A percentile compares a stretch with the other conserved stretches of the same genome.
Evolutionary conservation across 2,113 vertebrate species (phyloP).

Genomic region (Apus apus): DNA sequence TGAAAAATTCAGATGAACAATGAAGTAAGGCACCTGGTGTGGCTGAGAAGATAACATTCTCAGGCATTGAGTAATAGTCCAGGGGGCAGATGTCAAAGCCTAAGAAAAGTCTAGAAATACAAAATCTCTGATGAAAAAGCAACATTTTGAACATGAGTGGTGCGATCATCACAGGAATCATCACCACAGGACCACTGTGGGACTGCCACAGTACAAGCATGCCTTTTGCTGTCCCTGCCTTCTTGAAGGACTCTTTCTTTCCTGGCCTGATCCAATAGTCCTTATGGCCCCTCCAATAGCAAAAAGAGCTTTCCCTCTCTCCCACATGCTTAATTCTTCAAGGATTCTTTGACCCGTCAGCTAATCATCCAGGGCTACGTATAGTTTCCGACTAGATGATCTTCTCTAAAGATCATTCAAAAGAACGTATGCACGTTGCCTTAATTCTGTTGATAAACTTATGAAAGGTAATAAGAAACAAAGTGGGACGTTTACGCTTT

Average conservation of each 20-base stretch:
- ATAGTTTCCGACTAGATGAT: neutral
- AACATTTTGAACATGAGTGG: neutral
- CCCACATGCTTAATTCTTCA: neutral
- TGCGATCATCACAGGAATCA: neutral
- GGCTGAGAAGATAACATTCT: neutral
- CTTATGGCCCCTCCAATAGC: too few species aligned
- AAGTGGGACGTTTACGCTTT: neutral
- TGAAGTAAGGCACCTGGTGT: neutral
- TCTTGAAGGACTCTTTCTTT: neutral
- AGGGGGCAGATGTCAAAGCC: neutral
- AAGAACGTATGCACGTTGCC: neutral
- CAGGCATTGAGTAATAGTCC: neutral
- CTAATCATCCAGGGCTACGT: neutral
- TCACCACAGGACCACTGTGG: neutral
- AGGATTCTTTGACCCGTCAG: neutral
- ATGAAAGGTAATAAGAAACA: neutral
- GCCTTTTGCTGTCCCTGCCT: neutral
- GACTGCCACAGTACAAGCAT: neutral
- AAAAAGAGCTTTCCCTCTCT: neutral
- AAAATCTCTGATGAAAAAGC: neutral
- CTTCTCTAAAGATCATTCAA: neutral
- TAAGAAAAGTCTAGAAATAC: neutral
- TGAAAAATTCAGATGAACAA: neutral
- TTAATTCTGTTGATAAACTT: neutral
- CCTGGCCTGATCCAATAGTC: neutral